phyloP scores from a whole-genome alignment of 2,113 vertebrate genomes.

The Thymallus thymallus region DNA sequence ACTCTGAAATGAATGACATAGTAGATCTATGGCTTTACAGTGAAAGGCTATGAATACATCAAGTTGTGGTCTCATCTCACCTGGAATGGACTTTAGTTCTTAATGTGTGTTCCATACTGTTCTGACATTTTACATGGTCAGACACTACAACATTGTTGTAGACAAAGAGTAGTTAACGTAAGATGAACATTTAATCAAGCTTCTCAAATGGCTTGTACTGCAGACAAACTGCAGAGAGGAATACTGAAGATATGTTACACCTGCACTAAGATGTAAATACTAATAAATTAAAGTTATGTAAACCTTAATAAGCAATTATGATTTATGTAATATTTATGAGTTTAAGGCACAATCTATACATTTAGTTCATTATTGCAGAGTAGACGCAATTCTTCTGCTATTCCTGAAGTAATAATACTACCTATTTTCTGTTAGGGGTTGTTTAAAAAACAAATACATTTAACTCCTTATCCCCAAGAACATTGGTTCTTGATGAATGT shows the following conservation, averaged over 20 bases:
- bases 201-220: constrained; percentile 20
- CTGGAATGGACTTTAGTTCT: constrained; percentile 28
- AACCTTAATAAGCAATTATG: constrained; percentile 35
- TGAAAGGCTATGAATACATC: constrained; percentile 15
- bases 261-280: constrained; percentile 15
- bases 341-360: constrained; percentile 66
- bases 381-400: constrained; percentile 12
- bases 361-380: constrained; percentile 29
- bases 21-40: constrained; percentile 50
- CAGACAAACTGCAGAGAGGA: constrained; percentile 4
- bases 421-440: neutral
- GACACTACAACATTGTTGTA: neutral
- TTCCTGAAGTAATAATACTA: neutral
- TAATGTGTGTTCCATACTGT: neutral
- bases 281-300: constrained; percentile 12
- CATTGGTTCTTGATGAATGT: neutral
- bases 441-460: neutral
- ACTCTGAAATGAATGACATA: constrained; percentile 9
- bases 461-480: neutral
- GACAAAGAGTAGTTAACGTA: neutral
- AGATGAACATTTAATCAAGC: neutral
- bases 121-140: neutral
- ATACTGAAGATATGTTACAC: constrained; percentile 9
- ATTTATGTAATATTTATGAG: constrained; percentile 35
- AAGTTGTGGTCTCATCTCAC: constrained; percentile 9